Conservation (phyloP, 2,113 vertebrate species). For the Mixornis gularis region DNA sequence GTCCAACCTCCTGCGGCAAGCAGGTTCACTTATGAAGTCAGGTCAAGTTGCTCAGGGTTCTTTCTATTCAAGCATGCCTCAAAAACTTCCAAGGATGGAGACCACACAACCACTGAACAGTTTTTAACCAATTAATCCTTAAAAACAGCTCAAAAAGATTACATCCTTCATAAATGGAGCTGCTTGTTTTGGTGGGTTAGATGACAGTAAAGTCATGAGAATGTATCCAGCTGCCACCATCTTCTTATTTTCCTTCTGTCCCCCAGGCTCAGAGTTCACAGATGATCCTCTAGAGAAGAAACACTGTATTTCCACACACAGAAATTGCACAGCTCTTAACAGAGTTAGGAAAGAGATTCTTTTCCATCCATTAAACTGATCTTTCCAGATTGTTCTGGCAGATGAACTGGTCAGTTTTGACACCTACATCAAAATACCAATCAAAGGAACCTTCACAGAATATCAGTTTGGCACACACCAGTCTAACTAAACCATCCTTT, state of each 20-base stretch:
- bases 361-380: background rate
- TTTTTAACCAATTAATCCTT: background rate
- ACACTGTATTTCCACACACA: background rate
- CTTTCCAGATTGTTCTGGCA: background rate
- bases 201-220: background rate
- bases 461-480: background rate
- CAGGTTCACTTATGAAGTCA: background rate
- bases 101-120: background rate
- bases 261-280: background rate
- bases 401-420: background rate
- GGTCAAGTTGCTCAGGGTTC: background rate
- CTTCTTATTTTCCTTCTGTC: too few species aligned
- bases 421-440: background rate
- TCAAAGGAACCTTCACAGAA: background rate
- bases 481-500: background rate
- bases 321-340: background rate
- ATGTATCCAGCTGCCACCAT: rapidly evolving
- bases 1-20: background rate
- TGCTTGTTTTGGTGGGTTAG: background rate
- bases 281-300: background rate
- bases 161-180: background rate
- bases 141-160: background rate
- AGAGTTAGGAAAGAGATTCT: background rate
- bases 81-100: background rate
- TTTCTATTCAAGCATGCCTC: background rate